Conservation (phyloP, 2,113 vertebrate genomes). For the Ranitomeya variabilis region DNA sequence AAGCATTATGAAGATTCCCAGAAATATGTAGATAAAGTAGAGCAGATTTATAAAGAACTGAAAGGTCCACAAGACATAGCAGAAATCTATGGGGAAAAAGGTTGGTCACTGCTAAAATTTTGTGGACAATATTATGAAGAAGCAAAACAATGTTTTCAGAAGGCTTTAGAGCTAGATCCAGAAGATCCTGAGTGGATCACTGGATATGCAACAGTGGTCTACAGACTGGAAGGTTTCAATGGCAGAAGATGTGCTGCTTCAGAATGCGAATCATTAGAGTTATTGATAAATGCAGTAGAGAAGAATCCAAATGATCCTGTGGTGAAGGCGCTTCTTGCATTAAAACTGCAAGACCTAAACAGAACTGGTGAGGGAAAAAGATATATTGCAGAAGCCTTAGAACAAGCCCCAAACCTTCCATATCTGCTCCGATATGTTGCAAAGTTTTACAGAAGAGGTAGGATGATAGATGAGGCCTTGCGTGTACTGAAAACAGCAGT, state of each 20-base stretch:
- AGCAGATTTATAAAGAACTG: too few relatives aligned
- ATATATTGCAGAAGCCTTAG: constrained; percentile 70
- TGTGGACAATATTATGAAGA: constrained; percentile 65
- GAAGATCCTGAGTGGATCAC: constrained; percentile 66
- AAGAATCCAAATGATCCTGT: constrained; percentile 30
- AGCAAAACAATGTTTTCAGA: constrained; percentile 73
- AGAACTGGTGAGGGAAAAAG: background rate
- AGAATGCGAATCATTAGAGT: constrained; percentile 57
- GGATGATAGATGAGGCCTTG: constrained; percentile 11
- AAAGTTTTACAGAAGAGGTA: constrained; percentile 62
- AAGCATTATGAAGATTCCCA: too few relatives aligned
- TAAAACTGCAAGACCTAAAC: constrained; percentile 68
- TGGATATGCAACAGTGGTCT: constrained; percentile 71
- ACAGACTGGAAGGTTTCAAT: constrained; percentile 62
- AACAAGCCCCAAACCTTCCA: constrained; percentile 67
- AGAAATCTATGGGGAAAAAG: too few relatives aligned
- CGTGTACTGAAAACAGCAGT: constrained; percentile 68
- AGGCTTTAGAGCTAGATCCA: constrained; percentile 64
- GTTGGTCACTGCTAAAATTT: constrained; percentile 66
- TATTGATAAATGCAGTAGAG: constrained; percentile 68
- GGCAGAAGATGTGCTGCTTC: fast-evolving
- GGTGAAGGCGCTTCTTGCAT: constrained; percentile 69
- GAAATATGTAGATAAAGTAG: too few relatives aligned
- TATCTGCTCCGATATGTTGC: constrained; percentile 72
- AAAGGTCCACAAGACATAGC: too few relatives aligned